Percentiles rank a stretch among this genome's conserved stretches.
These are phyloP conservation scores for Rhopalosiphum nymphaeae DNA, from an alignment of 2,888 invertebrate genomes.

Conservation along the genomic window DNA sequence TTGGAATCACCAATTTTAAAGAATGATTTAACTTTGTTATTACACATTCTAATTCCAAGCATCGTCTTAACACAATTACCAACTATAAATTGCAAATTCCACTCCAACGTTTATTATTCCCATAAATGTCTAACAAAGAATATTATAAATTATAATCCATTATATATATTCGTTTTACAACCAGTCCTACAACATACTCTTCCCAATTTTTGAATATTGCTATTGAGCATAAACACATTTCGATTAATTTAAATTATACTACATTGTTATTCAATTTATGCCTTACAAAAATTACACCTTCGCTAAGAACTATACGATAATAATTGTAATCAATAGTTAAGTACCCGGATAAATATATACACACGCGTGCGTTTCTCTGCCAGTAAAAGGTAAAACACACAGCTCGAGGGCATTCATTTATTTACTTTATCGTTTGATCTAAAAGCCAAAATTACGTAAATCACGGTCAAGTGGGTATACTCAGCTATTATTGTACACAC, in stretches of 20 bases:
- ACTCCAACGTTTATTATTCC: background rate
- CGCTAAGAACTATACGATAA: background rate
- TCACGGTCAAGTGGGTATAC: slow-evolving; percentile 41
- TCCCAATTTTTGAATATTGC: background rate
- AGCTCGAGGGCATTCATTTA: slow-evolving; percentile 37
- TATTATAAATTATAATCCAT: background rate
- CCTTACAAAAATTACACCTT: slow-evolving; percentile 20
- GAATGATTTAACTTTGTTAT: background rate
- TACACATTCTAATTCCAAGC: background rate
- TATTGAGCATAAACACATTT: background rate
- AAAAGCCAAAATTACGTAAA: slow-evolving; percentile 58
- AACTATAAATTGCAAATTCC: background rate
- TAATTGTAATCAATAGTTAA: background rate
- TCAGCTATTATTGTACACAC: background rate
- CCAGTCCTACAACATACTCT: background rate
- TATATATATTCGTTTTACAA: background rate
- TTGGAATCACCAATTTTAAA: background rate
- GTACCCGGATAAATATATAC: background rate
- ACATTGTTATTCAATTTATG: background rate
- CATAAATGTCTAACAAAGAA: background rate
- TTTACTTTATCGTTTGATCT: slow-evolving; percentile 42
- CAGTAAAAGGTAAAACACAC: slow-evolving; percentile 42
- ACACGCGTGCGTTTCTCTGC: background rate
- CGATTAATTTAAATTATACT: background rate
- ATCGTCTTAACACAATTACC: background rate